These are phyloP conservation scores for Ovis canadensis DNA, from an alignment of 2,113 vertebrate genomes.

Conservation along the genomic window DNA sequence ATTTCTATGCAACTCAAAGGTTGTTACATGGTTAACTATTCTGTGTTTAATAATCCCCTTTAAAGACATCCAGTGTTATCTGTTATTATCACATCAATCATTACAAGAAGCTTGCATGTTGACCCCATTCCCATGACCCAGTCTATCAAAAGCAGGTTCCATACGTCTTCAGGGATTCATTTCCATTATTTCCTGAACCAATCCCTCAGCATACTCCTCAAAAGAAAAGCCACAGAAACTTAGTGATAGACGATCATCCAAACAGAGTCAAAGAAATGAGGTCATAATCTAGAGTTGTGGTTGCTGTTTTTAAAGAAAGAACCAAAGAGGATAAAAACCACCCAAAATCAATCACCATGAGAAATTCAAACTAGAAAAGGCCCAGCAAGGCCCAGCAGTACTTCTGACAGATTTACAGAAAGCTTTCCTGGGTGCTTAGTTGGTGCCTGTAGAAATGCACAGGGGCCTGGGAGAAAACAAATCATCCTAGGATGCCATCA, in stretches of 20 bases:
- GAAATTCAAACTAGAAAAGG: background rate
- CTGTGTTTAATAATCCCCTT: background rate
- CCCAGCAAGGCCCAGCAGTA: background rate
- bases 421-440: background rate
- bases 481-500: background rate
- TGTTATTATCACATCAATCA: background rate
- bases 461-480: slow-evolving; percentile 11
- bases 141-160: background rate
- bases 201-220: background rate
- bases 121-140: background rate
- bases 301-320: background rate
- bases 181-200: background rate
- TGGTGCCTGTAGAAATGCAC: background rate
- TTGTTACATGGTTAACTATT: background rate
- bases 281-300: slow-evolving; percentile 12
- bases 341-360: slow-evolving; percentile 44
- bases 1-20: background rate
- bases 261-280: slow-evolving; percentile 50
- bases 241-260: slow-evolving; percentile 31
- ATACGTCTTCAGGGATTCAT: background rate
- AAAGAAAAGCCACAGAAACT: background rate
- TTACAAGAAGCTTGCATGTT: background rate
- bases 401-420: slow-evolving; percentile 43
- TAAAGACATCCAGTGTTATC: background rate
- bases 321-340: slow-evolving; percentile 15